Evolutionary conservation across 2,113 vertebrate genomes (phyloP), one percentile per base, ranked within the genome.

Genomic region (Pelusios castaneus): DNA sequence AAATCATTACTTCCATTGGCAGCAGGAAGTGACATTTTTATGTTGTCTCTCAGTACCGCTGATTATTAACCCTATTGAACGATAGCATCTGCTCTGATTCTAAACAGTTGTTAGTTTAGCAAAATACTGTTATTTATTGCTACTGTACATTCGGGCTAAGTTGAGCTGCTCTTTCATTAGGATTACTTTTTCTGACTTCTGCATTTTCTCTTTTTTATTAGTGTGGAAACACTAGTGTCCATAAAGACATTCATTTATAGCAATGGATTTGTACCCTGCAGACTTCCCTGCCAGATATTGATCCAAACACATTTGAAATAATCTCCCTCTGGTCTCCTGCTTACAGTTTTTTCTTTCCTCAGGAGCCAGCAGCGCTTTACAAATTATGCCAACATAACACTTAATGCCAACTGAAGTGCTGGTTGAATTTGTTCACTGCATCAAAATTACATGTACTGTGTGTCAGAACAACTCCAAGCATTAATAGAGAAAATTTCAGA

Each of bases 351-450:
- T 87, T n/a, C 52, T 79, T 80, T 73, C 11, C 27, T 91, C 73
- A 84, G 29, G 77, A 87, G n/a, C 22, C 12, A 91, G 52, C 43
- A 82, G 13, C 76, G 82, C 49, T 82, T 55, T 88, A 73, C 76
- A 63, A 91, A 81, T 31, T 17, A 19, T 29, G 84, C 63, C 55
- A 80, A 1, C 89, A 21, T 87, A 79, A 80, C 87, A 87, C 84
- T 86, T 87, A 94, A 90, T 63, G 76, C 83, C 77, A 93, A 14
- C 60, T 85, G 60, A 94, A 95, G 83, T 49, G 70, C 31, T 0
- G 31, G 2, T 63, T 78, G 29, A 45, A 55, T 89, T 90, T 81
- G 84, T 80, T 25, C 22, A 13, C 24, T 56, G 75, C 77, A 81
- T 49, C 24, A 93, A 55, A 94, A 88, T 60, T 43, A n/a, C 2